Evolutionary conservation across 2,888 invertebrate species (phyloP).

Genomic region (Camponotus fellah): DNA sequence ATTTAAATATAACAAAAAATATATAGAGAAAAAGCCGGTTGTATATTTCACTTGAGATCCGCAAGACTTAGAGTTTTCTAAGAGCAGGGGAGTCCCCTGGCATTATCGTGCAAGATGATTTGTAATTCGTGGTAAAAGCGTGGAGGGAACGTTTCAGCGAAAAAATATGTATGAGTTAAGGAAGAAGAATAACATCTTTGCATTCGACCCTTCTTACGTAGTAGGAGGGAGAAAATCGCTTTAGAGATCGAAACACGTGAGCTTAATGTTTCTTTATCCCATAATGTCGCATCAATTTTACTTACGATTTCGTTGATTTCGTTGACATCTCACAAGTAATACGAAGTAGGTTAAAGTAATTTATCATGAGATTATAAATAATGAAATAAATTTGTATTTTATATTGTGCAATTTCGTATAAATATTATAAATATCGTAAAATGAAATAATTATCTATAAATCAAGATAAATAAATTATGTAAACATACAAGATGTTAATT

Average conservation of each 20-base stretch:
- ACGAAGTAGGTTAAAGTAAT: slow-evolving; percentile 10
- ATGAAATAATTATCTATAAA: neutral
- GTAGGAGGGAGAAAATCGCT: slow-evolving; percentile 64
- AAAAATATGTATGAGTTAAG: slow-evolving; percentile 76
- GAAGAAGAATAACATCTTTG: slow-evolving; percentile 75
- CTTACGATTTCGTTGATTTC: slow-evolving; percentile 60
- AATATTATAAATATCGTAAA: neutral
- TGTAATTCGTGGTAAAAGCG: slow-evolving; percentile 71
- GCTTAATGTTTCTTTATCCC: slow-evolving; percentile 67
- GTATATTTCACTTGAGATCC: slow-evolving; percentile 65
- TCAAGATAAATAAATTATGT: neutral
- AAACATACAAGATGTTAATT: neutral
- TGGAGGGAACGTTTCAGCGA: slow-evolving; percentile 62
- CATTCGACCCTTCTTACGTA: slow-evolving; percentile 57
- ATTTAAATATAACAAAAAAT: neutral
- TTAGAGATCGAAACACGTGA: slow-evolving; percentile 72
- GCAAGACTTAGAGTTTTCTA: slow-evolving; percentile 63
- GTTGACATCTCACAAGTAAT: neutral
- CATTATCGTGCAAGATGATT: slow-evolving; percentile 75
- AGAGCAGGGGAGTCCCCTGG: slow-evolving; percentile 64
- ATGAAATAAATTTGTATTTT: slow-evolving; percentile 12
- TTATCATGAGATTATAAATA: slow-evolving; percentile 11
- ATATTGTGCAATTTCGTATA: neutral
- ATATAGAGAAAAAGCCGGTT: slow-evolving; percentile 30
- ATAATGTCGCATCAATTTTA: slow-evolving; percentile 48